Base-by-base conservation (phyloP, 2,888 invertebrate species). In the Lumbricus terrestris region DNA sequence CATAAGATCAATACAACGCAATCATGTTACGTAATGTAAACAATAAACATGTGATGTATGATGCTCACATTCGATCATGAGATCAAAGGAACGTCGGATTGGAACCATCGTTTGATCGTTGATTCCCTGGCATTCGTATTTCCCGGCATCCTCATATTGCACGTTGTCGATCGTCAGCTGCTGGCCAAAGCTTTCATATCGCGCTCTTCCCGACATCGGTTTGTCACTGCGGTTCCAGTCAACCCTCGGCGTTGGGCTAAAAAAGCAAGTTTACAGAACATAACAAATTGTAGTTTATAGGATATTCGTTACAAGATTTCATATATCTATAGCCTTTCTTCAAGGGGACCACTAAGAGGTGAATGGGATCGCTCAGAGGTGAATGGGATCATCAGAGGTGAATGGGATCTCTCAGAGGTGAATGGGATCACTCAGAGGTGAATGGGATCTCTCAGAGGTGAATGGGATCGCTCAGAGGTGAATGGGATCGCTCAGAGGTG, bases 201-300 rank as follows among this genome's bases (percentile, higher is more conserved):
- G 94, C 89, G 95, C 94, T 38, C 95, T 93, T 40, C 95, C 93
- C 13, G 95, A 94, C 90, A 98, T 96, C 89, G 96, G 95, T 29
- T 95, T 95, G 0, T 97, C 97, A 93, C 97, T 96, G 95, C 98
- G 98, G 92, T 96, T 96, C 99, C 99, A 99, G 29, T 97, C 96
- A 11, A 98, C 97, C 95, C 98, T 97, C 0, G 99, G 99, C 90
- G 99, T 95, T 0, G 99, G 99, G 93, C 97, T 97, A 95, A 38
- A 88, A 6, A 88, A 29, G 15, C 4, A 83, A 89, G 16, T 38
- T 35, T 15, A 37, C 38, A 89, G 29, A 54, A 40, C n/a, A 34
- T 6, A 35, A 8, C 35, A 34, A 33, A 40, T 40, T 40, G 40
- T 40, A n/a, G 40, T n/a, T n/a, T n/a, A n/a, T n/a, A n/a, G n/a